Evolutionary conservation across 2,797 vertebrate genomes (phyloP), one percentile per base, ranked within the genome.

Genomic region (Rhinatrema bivittatum): DNA sequence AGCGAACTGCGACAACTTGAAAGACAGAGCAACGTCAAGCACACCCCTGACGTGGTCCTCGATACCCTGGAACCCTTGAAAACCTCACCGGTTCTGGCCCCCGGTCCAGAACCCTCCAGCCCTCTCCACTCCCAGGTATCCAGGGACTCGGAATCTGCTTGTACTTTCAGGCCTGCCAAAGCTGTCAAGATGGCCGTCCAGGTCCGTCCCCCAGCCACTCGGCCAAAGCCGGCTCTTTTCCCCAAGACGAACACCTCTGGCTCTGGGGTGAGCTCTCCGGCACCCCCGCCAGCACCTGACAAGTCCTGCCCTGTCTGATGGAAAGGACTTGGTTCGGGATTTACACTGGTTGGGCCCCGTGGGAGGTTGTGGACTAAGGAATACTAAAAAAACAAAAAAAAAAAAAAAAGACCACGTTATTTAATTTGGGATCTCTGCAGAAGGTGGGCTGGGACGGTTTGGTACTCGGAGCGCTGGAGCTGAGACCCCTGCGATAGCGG

Each of bases 31-130:
- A 82, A 66, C 4, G 88, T 86, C 3, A 97, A 95, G 56, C 94
- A 92, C 54, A 42, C 95, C 1, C 95, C 96, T 0, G 96, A 99
- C 1, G 91, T 99, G 29, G 95, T 99, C 24, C 88, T 99, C 9
- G 96, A 99, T 79, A 98, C 96, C 4, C 74, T 99, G 78, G 95
- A 98, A 77, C 93, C 94, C 39, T 77, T 98, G 53, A 98, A 97
- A 66, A 87, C 87, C 0, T 91, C 87, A 19, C 77, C 89, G 3
- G 56, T 83, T 64, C 74, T 80, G 44, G 83, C 76, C 1, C 85
- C 86, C 43, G 85, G 78, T 1, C 97, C 94, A 0, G 95, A 98
- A 62, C 95, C 95, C 20, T 98, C 93, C 65, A 98, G 95, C 56
- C 95, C 95, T 2, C 89, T 98, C 53, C 95, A 98, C 76, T 80